Conservation (phyloP, 2,888 invertebrate genomes). For the Pseudoips prasinana region DNA sequence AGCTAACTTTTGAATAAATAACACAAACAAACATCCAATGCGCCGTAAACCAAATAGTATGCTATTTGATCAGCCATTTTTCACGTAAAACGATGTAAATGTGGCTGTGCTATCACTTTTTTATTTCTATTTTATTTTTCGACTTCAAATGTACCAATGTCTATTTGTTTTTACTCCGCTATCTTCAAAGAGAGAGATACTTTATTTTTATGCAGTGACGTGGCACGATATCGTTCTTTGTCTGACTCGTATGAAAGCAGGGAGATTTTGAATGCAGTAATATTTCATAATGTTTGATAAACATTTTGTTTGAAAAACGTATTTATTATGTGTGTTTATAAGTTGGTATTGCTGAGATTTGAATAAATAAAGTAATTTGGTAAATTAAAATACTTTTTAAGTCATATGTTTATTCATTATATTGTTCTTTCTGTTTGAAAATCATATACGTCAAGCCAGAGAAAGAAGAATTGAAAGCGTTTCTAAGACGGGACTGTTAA, state of each 20-base stretch:
- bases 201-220: conserved; percentile 6
- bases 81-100: conserved; percentile 15
- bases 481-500: too few relatives aligned
- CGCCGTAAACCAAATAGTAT: conserved; percentile 7
- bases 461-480: too few relatives aligned
- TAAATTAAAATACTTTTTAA: too few relatives aligned
- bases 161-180: conserved; percentile 31
- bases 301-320: too few relatives aligned
- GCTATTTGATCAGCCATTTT: conserved; percentile 9
- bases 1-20: too few relatives aligned
- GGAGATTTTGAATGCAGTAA: conserved; percentile 12
- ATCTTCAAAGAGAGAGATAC: conserved; percentile 35
- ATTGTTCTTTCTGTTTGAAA: too few relatives aligned
- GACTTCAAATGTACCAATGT: conserved; percentile 27
- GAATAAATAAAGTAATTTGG: too few relatives aligned
- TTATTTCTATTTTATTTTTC: conserved; percentile 13
- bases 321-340: too few relatives aligned
- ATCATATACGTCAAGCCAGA: too few relatives aligned
- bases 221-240: conserved; percentile 26
- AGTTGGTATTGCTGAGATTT: too few relatives aligned
- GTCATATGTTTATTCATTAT: too few relatives aligned
- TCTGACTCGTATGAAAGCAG: conserved; percentile 19
- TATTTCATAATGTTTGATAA: too few relatives aligned
- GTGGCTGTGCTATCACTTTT: conserved; percentile 5
- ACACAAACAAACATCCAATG: conserved; percentile 7